A percentile compares a stretch with the other conserved stretches of the same genome.
Conservation (phyloP, 2,797 vertebrate species). For the Harpagifer antarcticus region DNA sequence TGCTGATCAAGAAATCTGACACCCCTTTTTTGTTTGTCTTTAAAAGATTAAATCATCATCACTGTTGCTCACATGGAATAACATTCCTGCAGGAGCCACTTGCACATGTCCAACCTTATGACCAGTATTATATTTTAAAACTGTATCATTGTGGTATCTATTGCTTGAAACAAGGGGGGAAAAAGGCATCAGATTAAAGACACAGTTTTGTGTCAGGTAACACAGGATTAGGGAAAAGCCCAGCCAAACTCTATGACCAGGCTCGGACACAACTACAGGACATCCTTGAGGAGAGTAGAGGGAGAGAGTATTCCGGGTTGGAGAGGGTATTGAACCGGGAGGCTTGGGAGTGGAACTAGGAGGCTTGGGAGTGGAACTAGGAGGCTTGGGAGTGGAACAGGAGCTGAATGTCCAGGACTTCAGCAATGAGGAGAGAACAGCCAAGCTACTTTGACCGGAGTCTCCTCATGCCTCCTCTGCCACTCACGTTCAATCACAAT, state of each 20-base stretch:
- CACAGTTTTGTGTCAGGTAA: constrained; percentile 31
- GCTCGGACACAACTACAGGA: constrained; percentile 57
- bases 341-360: background rate
- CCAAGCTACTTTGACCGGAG: constrained; percentile 47
- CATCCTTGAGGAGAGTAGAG: constrained; percentile 37
- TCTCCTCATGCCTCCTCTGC: constrained; percentile 62
- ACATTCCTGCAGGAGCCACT: constrained; percentile 32
- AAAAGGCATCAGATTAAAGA: constrained; percentile 69
- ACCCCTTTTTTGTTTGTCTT: constrained; percentile 42
- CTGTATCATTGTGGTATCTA: background rate
- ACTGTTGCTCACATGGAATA: background rate
- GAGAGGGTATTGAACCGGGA: constrained; percentile 50
- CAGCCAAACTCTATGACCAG: constrained; percentile 29
- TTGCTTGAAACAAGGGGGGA: constrained; percentile 12
- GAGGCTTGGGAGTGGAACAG: constrained; percentile 41
- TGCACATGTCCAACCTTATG: constrained; percentile 61
- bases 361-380: too few species aligned
- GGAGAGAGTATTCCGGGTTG: constrained; percentile 44
- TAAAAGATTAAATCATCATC: background rate
- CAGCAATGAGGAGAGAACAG: constrained; percentile 64
- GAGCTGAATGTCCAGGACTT: constrained; percentile 68
- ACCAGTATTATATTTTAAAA: constrained; percentile 63
- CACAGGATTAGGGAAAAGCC: constrained; percentile 35
- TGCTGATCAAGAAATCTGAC: constrained; percentile 55
- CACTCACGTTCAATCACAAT: constrained; percentile 97